Evolutionary conservation across 2,797 vertebrate genomes (phyloP), one percentile per base, ranked within the genome.

Genomic region (Enteromius argenteus): DNA sequence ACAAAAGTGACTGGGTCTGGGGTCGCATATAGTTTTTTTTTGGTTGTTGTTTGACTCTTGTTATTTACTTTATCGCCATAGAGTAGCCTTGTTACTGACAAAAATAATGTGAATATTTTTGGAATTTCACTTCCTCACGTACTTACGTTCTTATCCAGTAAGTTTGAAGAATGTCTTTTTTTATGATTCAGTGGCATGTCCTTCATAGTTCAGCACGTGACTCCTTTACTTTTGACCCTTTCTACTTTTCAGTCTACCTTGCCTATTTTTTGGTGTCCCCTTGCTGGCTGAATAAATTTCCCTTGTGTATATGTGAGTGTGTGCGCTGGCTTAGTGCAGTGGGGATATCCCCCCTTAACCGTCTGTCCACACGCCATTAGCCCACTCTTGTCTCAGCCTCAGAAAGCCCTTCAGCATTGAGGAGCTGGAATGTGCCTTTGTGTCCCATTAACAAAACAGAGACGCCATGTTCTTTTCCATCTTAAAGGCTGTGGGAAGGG

Each of bases 391-490:
- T 86, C 83, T 88, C 84, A 85, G 86, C 84, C 73, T 86, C 84
- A 86, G 60, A 85, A 80, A 86, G 80, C 77, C 92, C 90, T 92
- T 91, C 92, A 90, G 90, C 90, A 89, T 93, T 91, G 89, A 91
- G 92, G 93, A 91, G 75, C 71, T 79, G 87, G 87, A 88, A 90
- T 87, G 86, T 67, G 80, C 78, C 79, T 85, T 86, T 81, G 87
- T 84, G 51, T 87, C 82, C 68, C 60, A 53, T 81, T 84, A 84
- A 83, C 84, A 79, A 87, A 86, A 87, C 85, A 84, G 82, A 83
- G 73, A 84, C 69, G 78, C 80, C 84, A 80, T 79, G 76, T 87
- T 87, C 53, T 51, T 30, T 82, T 72, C 62, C 56, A 79, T 86
- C 82, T 80, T 79, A 82, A 87, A 83, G 67, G 82, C 68, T 79